Evolutionary conservation across 2,888 invertebrate genomes (phyloP).

Genomic region (Coelinius sp.): DNA sequence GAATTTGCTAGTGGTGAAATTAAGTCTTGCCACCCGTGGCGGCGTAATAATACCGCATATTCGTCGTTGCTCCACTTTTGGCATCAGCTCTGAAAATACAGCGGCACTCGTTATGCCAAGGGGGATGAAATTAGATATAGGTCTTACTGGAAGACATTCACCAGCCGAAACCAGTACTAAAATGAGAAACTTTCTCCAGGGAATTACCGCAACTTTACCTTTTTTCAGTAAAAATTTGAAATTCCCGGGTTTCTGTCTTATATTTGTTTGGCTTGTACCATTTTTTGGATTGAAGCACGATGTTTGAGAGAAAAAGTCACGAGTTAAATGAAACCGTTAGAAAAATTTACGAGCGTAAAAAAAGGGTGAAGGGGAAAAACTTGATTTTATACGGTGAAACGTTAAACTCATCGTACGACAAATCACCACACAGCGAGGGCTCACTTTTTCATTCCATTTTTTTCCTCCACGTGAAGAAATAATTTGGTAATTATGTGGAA

Average conservation of each 20-base stretch:
- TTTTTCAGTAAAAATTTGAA: no score
- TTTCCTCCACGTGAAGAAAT: neutral
- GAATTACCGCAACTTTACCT: no score
- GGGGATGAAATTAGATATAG: constrained; percentile 8
- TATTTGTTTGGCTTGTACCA: neutral
- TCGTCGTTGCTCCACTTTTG: neutral
- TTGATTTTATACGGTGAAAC: constrained; percentile 10
- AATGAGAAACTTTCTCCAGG: neutral
- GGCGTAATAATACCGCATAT: constrained; percentile 7
- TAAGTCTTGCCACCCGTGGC: constrained; percentile 6
- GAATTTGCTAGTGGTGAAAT: neutral
- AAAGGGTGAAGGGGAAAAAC: neutral
- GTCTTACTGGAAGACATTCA: neutral
- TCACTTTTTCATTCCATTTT: neutral
- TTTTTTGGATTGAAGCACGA: neutral
- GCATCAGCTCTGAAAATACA: neutral
- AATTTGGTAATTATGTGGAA: neutral
- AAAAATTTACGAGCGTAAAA: constrained; percentile 9
- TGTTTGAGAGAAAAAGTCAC: constrained; percentile 7
- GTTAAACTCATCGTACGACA: constrained; percentile 14
- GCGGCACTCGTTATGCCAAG: neutral
- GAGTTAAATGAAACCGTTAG: constrained; percentile 7
- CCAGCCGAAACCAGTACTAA: neutral
- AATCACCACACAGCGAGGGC: neutral
- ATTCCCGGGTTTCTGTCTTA: neutral